phyloP scores from a whole-genome alignment of 2,113 vertebrate genomes.

The Bothrops jararaca region DNA sequence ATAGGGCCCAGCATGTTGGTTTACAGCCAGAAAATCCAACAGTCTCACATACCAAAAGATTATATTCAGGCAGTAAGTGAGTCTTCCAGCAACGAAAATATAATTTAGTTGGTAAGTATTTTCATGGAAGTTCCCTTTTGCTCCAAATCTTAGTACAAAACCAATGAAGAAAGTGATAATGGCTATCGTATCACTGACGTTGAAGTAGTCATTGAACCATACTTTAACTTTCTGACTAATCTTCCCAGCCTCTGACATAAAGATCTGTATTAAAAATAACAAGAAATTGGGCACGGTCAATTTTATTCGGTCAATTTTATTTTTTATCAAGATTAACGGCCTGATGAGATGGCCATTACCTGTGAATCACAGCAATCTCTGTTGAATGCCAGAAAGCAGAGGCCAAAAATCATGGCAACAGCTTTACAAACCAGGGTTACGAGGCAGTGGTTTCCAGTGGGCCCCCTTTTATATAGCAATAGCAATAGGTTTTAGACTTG shows the following conservation, averaged over 20 bases:
- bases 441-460: neutral
- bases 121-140: constrained; percentile 68
- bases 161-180: constrained; percentile 93
- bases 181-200: constrained; percentile 92
- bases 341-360: neutral
- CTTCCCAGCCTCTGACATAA: constrained; percentile 98
- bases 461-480: neutral
- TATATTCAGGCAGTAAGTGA: constrained; percentile 95
- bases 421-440: neutral
- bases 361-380: neutral
- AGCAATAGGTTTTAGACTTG: neutral
- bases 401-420: neutral
- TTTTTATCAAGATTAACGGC: neutral
- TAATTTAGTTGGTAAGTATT: constrained; percentile 65
- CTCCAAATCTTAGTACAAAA: constrained; percentile 88
- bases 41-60: constrained; percentile 99
- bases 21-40: constrained; percentile 94
- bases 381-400: neutral
- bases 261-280: constrained; percentile 76
- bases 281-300: neutral
- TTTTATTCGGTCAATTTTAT: neutral
- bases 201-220: constrained; percentile 97
- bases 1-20: constrained; percentile 97
- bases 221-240: constrained; percentile 97
- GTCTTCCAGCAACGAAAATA: constrained; percentile 82